Conservation (phyloP, 2,888 invertebrate species). For the Andrena bucephala region DNA sequence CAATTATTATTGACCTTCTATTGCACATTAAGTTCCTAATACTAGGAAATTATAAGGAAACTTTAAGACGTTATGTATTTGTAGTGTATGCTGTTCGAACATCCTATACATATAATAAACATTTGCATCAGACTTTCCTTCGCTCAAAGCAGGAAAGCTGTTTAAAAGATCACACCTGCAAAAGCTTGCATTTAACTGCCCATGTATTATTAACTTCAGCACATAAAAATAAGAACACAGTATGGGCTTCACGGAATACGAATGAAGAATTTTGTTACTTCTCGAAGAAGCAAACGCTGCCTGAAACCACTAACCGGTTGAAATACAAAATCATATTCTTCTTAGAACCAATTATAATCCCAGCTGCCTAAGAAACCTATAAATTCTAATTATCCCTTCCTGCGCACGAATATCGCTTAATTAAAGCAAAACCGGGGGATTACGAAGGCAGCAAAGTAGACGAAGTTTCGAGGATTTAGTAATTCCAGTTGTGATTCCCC, state of each 20-base stretch:
- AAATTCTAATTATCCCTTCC: conserved; percentile 50
- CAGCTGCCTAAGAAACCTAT: conserved; percentile 26
- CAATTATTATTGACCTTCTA: too few relatives aligned
- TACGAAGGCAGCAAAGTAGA: conserved; percentile 22
- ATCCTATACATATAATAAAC: not conserved
- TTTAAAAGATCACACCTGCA: not conserved
- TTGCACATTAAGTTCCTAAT: too few relatives aligned
- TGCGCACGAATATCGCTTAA: conserved; percentile 22
- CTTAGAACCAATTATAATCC: conserved; percentile 17
- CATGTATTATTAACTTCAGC: not conserved
- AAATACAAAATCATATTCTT: not conserved
- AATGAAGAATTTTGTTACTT: not conserved
- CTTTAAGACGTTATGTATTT: too few relatives aligned
- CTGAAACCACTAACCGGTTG: not conserved
- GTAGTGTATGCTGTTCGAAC: too few relatives aligned
- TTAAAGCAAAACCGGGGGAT: conserved; percentile 40
- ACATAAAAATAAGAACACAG: not conserved
- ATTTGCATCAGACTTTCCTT: not conserved
- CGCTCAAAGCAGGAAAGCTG: not conserved
- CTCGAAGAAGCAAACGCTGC: not conserved
- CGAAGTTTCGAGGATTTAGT: conserved; percentile 34
- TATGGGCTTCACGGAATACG: not conserved
- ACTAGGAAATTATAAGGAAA: too few relatives aligned
- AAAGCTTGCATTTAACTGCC: not conserved
- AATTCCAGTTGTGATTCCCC: conserved; percentile 42